Conservation (phyloP, 2,888 invertebrate species). For the Tipula confusa region DNA sequence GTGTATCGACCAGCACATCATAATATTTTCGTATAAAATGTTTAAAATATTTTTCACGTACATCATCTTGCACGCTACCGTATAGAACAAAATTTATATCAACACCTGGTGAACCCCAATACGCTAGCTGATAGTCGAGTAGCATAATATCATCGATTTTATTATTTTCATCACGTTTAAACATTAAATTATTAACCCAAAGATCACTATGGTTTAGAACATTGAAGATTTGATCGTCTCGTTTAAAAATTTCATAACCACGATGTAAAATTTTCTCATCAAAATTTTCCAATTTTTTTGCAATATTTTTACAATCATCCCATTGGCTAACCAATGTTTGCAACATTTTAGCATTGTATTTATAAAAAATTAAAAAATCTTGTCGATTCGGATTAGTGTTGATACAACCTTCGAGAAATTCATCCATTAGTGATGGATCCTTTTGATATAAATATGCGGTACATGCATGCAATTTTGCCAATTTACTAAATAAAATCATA, state of each 20-base stretch:
- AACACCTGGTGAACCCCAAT: conserved; percentile 47
- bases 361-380: conserved; percentile 46
- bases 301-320: conserved; percentile 43
- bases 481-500: conserved; percentile 51
- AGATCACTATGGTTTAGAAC: conserved; percentile 47
- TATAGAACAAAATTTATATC: conserved; percentile 47
- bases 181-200: conserved; percentile 48
- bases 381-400: conserved; percentile 47
- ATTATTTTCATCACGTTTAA: conserved; percentile 43
- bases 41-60: conserved; percentile 45
- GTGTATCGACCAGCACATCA: conserved; percentile 42
- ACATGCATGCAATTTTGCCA: conserved; percentile 57
- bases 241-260: conserved; percentile 43
- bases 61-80: conserved; percentile 47
- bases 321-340: conserved; percentile 46
- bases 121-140: conserved; percentile 48
- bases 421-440: conserved; percentile 43
- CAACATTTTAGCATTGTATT: conserved; percentile 45
- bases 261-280: conserved; percentile 45
- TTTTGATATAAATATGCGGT: conserved; percentile 47
- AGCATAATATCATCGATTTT: conserved; percentile 45
- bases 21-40: conserved; percentile 45
- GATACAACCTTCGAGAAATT: conserved; percentile 45
- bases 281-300: conserved; percentile 46
- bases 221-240: conserved; percentile 41